Percentiles rank a stretch among this genome's conserved stretches.
Evolutionary conservation across 2,888 invertebrate species (phyloP).

Genomic region (Diadegma fenestrale): DNA sequence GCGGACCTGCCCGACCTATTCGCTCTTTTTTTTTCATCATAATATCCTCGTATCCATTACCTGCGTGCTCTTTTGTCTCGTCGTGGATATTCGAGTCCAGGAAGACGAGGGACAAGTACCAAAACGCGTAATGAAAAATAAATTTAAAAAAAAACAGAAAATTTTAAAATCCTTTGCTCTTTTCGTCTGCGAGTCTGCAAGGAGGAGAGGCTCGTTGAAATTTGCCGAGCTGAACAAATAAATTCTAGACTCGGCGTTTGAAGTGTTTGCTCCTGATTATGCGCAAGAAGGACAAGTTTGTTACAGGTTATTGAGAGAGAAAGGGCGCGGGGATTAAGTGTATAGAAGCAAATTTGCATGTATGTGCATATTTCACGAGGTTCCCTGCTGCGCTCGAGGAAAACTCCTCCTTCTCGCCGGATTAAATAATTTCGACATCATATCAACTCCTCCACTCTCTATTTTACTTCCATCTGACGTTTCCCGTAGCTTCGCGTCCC

Average conservation of each 20-base stretch:
- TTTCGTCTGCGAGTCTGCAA: slow-evolving; percentile 2
- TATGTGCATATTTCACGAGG: slow-evolving; percentile 9
- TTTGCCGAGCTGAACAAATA: slow-evolving; percentile 41
- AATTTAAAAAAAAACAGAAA: slow-evolving; percentile 30
- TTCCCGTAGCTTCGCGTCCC: slow-evolving; percentile 26
- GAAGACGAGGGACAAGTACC: slow-evolving; percentile 8
- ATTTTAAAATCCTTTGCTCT: slow-evolving; percentile 16
- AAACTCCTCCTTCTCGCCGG: not conserved
- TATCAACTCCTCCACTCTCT: slow-evolving; percentile 32
- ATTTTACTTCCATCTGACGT: slow-evolving; percentile 30
- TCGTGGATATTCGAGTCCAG: slow-evolving; percentile 7
- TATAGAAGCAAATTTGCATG: slow-evolving; percentile 31
- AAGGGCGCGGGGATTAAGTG: slow-evolving; percentile 28
- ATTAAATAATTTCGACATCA: slow-evolving; percentile 62
- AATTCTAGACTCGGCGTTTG: slow-evolving; percentile 24
- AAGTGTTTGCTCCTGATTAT: slow-evolving; percentile 60
- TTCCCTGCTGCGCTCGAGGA: slow-evolving; percentile 18
- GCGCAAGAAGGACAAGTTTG: slow-evolving; percentile 67
- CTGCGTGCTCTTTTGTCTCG: slow-evolving; percentile 36
- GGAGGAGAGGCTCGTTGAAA: slow-evolving; percentile 67
- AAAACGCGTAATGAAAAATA: slow-evolving; percentile 4
- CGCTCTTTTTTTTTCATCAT: not conserved
- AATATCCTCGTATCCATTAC: slow-evolving; percentile 40
- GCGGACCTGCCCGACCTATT: slow-evolving; percentile 14
- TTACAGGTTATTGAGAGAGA: slow-evolving; percentile 50